Evolutionary conservation across 2,888 invertebrate species (phyloP), one percentile per base, ranked within the genome.

Genomic region (Cremastinae sp.): DNA sequence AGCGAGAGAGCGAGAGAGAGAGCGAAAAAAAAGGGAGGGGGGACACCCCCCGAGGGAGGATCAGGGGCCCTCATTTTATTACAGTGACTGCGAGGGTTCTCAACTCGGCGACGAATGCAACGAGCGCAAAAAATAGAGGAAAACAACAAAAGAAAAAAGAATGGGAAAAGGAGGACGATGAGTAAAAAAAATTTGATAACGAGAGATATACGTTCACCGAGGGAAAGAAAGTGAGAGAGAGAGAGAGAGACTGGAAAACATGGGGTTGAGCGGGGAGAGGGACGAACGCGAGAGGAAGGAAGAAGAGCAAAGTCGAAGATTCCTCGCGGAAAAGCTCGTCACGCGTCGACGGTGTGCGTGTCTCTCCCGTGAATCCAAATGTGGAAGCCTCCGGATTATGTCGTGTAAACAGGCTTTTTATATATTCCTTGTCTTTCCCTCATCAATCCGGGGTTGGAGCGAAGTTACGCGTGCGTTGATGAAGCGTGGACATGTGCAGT

Each of bases 61-160:
- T 82, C 89, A 89, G 89, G 86, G 89, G 89, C 86, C 86, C 89
- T 89, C 89, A 89, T 89, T 89, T 89, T 89, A 89, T 89, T 89
- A 88, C 89, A 12, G 86, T 86, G 82, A 81, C 81, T 81, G 81
- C 80, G 78, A 80, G 78, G 89, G 88, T 87, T 87, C 89, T 88
- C 89, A 89, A 89, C 89, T 83, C 77, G 81, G 79, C 77, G 77
- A 68, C 74, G 64, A 71, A 80, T 80, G 81, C 72, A 49, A 47
- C 56, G 28, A 16, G 9, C 62, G 56, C 38, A 49, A 14, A 43
- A n/a, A 36, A 68, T 54, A 53, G 45, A 16, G 34, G 68, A 36
- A 43, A 16, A 20, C 16, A 16, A 0, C 9, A 2, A n/a, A 1
- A 8, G 2, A 22, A 8, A 3, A n/a, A 4, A 16, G 4, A 34